phyloP scores from a whole-genome alignment of 2,797 vertebrate genomes.

The Cryptoblepharus egeriae region DNA sequence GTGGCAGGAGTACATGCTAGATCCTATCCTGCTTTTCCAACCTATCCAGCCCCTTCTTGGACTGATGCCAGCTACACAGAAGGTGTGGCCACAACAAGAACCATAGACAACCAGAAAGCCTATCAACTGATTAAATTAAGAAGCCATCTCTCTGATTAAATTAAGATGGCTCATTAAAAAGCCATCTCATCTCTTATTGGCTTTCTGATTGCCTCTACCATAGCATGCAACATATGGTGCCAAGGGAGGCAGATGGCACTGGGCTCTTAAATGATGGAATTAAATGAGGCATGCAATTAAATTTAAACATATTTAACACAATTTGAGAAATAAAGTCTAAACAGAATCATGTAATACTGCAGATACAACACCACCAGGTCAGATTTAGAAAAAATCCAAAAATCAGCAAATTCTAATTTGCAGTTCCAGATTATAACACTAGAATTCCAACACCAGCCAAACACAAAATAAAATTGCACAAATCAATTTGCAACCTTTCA shows the following conservation, averaged over 20 bases:
- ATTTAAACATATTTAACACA: constrained; percentile 4
- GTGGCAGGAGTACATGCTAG: no score
- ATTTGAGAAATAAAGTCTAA: neutral
- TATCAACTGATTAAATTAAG: no score
- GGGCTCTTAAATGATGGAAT: neutral
- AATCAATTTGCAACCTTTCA: neutral
- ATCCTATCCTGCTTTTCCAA: no score
- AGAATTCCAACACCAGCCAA: neutral
- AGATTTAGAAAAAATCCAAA: constrained; percentile 3
- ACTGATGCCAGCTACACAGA: no score
- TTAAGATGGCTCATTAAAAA: no score
- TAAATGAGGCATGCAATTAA: neutral
- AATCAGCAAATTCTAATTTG: neutral
- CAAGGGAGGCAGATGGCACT: neutral
- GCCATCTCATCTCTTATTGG: no score
- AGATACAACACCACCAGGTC: neutral
- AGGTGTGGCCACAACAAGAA: no score
- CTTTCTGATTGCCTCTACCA: no score
- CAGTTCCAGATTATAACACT: neutral
- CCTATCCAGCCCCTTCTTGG: no score
- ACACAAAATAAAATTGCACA: neutral
- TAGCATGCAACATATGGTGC: neutral
- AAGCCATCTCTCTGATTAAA: no score
- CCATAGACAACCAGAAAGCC: no score
- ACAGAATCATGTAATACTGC: constrained; percentile 9